Base-by-base conservation (phyloP, 2,888 invertebrate species). In the Leucophenga montana region DNA sequence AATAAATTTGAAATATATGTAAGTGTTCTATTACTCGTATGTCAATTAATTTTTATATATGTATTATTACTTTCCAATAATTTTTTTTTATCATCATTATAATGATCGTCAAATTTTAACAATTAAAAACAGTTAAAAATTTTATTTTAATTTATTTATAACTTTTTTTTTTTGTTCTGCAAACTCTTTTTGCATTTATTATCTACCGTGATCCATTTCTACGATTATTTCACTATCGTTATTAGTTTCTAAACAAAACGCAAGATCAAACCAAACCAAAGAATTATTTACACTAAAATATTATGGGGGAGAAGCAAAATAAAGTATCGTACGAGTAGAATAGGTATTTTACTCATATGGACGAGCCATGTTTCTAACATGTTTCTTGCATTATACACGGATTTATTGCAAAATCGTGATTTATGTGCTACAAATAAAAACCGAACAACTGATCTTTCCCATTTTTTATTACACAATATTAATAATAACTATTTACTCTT, bases 51-150 rank as follows among this genome's bases (percentile, higher is more conserved):
- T 71, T 77, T 64, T 76, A 70, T 70, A 46, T 59, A 56, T 65
- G 48, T 74, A 67, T 70, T 56, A 69, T 67, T 70, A 68, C 69
- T 48, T 69, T 59, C 56, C 1, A 71, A 22, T 68, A 48, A 14
- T 59, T 62, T 66, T 53, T 27, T 59, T 59, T 64, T 22, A 31
- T 57, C 22, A 56, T 48, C 44, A 44, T 39, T 1, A 39, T 39
- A 39, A 39, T 39, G 39, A 39, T 39, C 39, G 75, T 85, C 77
- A 78, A 84, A 82, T 78, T 83, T 79, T 82, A 82, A 82, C 82
- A 82, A 82, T 82, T 83, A 83, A 82, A 82, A 82, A 85, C 82
- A 85, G 85, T 85, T 16, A 80, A 85, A 82, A 85, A 79, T 85
- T 80, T 73, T 18, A 44, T 53, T 50, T 50, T 50, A 16, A 50